Conservation (phyloP, 1,140 invertebrate genomes). For the Trissolcus basalis region DNA sequence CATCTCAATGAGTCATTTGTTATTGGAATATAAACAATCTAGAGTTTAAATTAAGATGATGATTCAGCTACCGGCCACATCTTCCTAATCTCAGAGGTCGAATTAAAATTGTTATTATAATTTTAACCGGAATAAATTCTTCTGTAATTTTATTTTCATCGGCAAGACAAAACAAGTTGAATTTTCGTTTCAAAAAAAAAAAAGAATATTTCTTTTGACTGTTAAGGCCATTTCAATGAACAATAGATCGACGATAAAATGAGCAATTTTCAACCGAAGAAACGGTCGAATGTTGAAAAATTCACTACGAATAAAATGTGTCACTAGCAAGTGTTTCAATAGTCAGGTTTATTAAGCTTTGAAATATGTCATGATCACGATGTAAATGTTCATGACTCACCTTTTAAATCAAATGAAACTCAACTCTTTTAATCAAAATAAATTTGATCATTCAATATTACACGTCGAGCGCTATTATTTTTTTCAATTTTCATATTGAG, state of each 20-base stretch:
- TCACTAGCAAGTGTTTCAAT: conserved; percentile 21
- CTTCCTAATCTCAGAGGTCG: too few species aligned
- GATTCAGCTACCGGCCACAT: conserved; percentile 1
- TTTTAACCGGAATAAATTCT: too few species aligned
- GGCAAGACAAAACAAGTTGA: too few species aligned
- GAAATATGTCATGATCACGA: conserved; percentile 41
- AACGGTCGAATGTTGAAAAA: background rate
- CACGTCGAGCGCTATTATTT: too few species aligned
- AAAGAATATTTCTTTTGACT: too few species aligned
- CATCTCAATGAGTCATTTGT: conserved; percentile 30
- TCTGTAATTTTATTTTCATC: too few species aligned
- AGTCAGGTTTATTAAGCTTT: conserved; percentile 38
- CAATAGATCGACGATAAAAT: too few species aligned
- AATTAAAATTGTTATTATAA: background rate
- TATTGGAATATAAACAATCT: conserved; percentile 25
- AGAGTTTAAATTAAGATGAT: conserved; percentile 7
- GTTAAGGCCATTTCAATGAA: too few species aligned
- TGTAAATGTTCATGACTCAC: conserved; percentile 34
- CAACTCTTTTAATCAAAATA: background rate
- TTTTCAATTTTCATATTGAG: too few species aligned
- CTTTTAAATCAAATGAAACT: conserved; percentile 33
- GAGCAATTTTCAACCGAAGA: too few species aligned
- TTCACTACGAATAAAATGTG: too few species aligned
- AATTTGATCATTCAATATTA: background rate
- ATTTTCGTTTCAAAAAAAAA: too few species aligned